Evolutionary conservation across 2,113 vertebrate species (phyloP).

Genomic region (Rynchops niger): DNA sequence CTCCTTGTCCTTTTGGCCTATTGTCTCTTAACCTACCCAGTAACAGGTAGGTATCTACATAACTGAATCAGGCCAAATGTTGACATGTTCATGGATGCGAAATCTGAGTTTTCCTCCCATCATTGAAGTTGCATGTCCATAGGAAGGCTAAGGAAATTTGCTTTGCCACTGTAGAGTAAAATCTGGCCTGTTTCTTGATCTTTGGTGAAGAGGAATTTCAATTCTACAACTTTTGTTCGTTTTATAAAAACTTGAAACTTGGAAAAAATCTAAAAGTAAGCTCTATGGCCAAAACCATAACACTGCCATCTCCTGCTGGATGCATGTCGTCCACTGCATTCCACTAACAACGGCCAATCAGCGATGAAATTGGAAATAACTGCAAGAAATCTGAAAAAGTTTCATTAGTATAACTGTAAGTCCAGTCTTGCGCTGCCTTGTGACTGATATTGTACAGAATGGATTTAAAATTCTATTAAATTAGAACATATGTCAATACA

Average conservation of each 20-base stretch:
- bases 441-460: background rate
- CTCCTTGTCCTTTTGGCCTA: background rate
- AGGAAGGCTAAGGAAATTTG: background rate
- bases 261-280: background rate
- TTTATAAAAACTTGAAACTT: background rate
- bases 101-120: background rate
- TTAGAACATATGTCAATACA: background rate
- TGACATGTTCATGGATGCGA: background rate
- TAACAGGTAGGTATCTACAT: background rate
- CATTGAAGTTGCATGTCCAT: background rate
- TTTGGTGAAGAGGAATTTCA: background rate
- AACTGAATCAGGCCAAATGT: background rate
- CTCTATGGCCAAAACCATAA: background rate
- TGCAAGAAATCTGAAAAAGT: background rate
- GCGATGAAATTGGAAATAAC: background rate
- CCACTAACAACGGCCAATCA: background rate
- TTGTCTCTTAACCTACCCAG: background rate
- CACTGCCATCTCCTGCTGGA: background rate
- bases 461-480: background rate
- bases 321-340: background rate
- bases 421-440: background rate
- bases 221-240: background rate
- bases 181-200: background rate
- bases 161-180: background rate
- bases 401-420: background rate